A percentile compares a stretch with the other conserved stretches of the same genome.
Evolutionary conservation across 35 echinoderm and acorn worm genomes (phyloP).

Genomic region (Ophioderma brevispina): DNA sequence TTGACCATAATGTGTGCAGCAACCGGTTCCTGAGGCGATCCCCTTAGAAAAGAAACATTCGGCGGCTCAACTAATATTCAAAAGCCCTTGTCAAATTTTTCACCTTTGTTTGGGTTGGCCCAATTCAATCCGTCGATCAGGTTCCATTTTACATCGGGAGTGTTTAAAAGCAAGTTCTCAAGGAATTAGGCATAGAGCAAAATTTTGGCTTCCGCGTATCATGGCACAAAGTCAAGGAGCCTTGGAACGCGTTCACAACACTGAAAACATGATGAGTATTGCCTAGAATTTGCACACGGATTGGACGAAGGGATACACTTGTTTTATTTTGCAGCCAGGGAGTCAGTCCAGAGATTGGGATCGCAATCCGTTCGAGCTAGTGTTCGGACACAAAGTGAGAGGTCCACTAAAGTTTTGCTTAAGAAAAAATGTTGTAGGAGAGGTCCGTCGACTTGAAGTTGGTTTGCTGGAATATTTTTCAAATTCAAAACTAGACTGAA

Average conservation of each 20-base stretch:
- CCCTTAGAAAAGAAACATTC: constrained; percentile 57
- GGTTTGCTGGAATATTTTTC: constrained; percentile 63
- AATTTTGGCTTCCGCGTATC: constrained; percentile 36
- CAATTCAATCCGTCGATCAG: constrained; percentile 67
- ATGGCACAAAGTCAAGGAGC: constrained; percentile 59
- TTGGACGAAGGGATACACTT: constrained; percentile 60
- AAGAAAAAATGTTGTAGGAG: constrained; percentile 35
- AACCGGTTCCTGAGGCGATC: constrained; percentile 60
- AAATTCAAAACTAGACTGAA: constrained; percentile 31
- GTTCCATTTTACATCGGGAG: constrained; percentile 58
- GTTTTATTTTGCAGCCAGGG: constrained; percentile 44
- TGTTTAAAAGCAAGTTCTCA: constrained; percentile 62
- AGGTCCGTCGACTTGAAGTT: not conserved
- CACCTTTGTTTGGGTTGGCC: constrained; percentile 29
- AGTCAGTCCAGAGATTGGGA: constrained; percentile 41
- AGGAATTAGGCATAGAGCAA: constrained; percentile 53
- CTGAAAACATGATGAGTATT: constrained; percentile 73
- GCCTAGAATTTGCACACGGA: constrained; percentile 18
- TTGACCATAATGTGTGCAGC: constrained; percentile 51
- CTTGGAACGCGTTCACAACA: constrained; percentile 69
- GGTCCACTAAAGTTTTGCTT: constrained; percentile 50
- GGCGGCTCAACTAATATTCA: constrained; percentile 23
- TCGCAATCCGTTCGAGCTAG: constrained; percentile 81
- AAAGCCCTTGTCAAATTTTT: constrained; percentile 48
- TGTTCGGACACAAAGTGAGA: constrained; percentile 60